Base-by-base conservation (phyloP, 2,797 vertebrate genomes). In the Acipenser oxyrinchus region DNA sequence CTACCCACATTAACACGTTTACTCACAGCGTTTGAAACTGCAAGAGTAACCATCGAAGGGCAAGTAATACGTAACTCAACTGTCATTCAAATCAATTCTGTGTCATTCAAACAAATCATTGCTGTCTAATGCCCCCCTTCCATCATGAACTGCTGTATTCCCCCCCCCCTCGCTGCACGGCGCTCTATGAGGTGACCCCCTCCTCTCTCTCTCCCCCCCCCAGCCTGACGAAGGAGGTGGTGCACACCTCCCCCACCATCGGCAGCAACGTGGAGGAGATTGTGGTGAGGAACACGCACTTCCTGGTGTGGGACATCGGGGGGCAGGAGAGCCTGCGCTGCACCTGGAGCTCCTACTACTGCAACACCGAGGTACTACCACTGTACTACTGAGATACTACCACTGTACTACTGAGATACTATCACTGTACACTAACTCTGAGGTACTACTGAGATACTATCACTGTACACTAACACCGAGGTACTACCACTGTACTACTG, bases 231-330 rank as follows among this genome's bases (percentile, higher is more conserved):
- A 92, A 92, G 61, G 91, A 94, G 53, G 92, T 88, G 0, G 92
- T 93, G 48, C 88, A 91, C 68, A 93, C 91, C 0, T 83, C 90
- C 0, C 92, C 93, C 37, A 95, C 91, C 64, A 90, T 93, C 0
- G 88, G 93, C 69, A 94, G 93, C 78, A 94, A 94, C 1, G 90
- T 93, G 1, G 93, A 95, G 71, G 85, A 94, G 80, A 88, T 94
- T 52, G 74, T 78, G 0, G 74, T 93, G 4, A 81, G 72, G 8
- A 94, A 92, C 70, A 94, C 90, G 0, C 88, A 88, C 72, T 95
- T 95, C 78, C 78, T 95, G 18, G 80, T 93, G 73, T 94, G 93
- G 93, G 93, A 95, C 64, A 89, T 93, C 1, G 92, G 90, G 0
- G 93, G 92, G 1, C 93, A 93, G 81, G 91, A 93, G 63, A 88